A percentile compares a stretch with the other conserved stretches of the same genome.
These are phyloP conservation scores for Epicampocera succincta DNA, from an alignment of 2,888 invertebrate genomes.

Conservation along the genomic window DNA sequence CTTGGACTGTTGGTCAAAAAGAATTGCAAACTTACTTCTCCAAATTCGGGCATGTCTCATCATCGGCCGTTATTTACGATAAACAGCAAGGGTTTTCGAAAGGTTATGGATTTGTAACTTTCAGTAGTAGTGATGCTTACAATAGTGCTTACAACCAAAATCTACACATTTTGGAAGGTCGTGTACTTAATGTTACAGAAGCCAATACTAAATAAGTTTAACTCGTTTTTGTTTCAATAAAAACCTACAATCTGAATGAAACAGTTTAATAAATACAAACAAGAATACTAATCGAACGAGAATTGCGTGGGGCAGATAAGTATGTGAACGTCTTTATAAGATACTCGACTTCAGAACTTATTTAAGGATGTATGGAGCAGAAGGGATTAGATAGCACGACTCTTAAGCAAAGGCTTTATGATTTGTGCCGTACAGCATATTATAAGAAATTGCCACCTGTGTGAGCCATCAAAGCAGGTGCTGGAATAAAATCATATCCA, in stretches of 20 bases:
- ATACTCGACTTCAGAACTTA: too few relatives aligned
- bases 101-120: slow-evolving; percentile 89
- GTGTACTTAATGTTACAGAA: slow-evolving; percentile 84
- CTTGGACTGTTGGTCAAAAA: slow-evolving; percentile 89
- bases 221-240: not conserved
- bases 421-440: too few relatives aligned
- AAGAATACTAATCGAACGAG: too few relatives aligned
- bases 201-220: slow-evolving; percentile 77
- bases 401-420: too few relatives aligned
- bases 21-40: slow-evolving; percentile 89
- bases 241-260: not conserved
- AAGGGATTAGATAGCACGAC: too few relatives aligned
- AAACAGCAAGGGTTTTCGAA: slow-evolving; percentile 88
- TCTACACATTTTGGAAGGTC: slow-evolving; percentile 87
- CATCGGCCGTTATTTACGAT: slow-evolving; percentile 87
- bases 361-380: too few relatives aligned
- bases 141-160: slow-evolving; percentile 85
- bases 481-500: too few relatives aligned
- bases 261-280: too few relatives aligned
- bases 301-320: too few relatives aligned
- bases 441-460: too few relatives aligned
- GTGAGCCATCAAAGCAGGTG: too few relatives aligned
- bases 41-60: slow-evolving; percentile 87
- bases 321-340: too few relatives aligned
- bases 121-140: slow-evolving; percentile 85